Base-by-base conservation (phyloP, 2,888 invertebrate genomes). In the Alsophila aescularia region DNA sequence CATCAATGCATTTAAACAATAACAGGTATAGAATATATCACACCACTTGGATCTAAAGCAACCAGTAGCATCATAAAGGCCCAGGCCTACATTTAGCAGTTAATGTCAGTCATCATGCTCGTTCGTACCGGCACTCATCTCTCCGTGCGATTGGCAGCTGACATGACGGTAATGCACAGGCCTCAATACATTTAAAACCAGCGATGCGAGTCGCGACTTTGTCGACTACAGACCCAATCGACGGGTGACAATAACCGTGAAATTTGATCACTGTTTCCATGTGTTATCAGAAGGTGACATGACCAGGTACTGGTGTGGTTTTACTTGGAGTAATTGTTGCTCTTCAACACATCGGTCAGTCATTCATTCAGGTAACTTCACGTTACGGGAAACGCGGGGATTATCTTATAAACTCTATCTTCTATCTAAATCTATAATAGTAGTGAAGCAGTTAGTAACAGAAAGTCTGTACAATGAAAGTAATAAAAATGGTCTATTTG, bases 111-210 rank as follows among this genome's bases (percentile, higher is more conserved):
- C 65, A 69, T 70, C 70, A 68, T 58, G 55, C 47, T 56, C 61
- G 57, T 64, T 47, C 53, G n/a, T n/a, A n/a, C 52, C 49, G 35
- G 63, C 63, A 52, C 63, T 70, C 68, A 67, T 64, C 60, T 56
- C 60, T 60, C 61, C 57, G 71, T 83, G 81, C 64, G 65, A 66
- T 50, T 66, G 81, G 78, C 81, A 79, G 69, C 64, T 57, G 65
- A 74, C 74, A 75, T 76, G 76, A 69, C 70, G 80, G 77, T 80
- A 79, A 82, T 79, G 71, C 73, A 68, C 45, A 73, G 73, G 73
- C 73, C n/a, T n/a, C 75, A 78, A 74, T 79, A 80, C 82, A 81
- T 85, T 87, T 81, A 83, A 85, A 86, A 75, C 67, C 85, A 84
- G 66, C 69, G 77, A 70, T 77, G 80, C 85, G 77, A 72, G 73